Percentiles rank a stretch among this genome's conserved stretches.
These are phyloP conservation scores for Nothoprocta pentlandii DNA, from an alignment of 2,113 vertebrate genomes.

Conservation along the genomic window DNA sequence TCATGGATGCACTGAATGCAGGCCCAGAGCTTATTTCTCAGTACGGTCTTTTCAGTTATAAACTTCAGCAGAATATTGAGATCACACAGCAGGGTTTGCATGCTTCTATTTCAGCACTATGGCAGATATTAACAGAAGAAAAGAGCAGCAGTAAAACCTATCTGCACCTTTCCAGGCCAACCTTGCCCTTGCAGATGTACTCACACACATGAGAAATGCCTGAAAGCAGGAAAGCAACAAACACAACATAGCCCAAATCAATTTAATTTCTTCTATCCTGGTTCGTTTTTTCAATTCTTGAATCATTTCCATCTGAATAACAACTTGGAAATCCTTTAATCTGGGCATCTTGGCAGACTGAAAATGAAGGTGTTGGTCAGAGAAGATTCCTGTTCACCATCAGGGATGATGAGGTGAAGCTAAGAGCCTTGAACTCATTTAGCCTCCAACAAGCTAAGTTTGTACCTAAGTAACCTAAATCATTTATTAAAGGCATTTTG, in stretches of 20 bases:
- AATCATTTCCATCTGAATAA: background rate
- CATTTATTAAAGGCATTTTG: no score
- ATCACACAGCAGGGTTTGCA: background rate
- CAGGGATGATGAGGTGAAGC: background rate
- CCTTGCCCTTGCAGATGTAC: background rate
- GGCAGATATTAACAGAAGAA: background rate
- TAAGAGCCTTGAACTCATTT: constrained; percentile 4
- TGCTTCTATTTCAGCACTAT: background rate
- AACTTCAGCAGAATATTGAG: background rate
- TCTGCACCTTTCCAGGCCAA: background rate
- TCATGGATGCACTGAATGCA: background rate
- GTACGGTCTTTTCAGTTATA: background rate
- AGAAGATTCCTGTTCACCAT: background rate
- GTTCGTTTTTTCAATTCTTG: background rate
- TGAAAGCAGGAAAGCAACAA: background rate
- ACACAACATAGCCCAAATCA: background rate
- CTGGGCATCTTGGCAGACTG: background rate
- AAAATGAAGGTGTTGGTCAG: background rate
- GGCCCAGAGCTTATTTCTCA: background rate
- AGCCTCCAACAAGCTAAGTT: background rate
- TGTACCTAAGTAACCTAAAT: no score
- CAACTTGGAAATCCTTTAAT: background rate
- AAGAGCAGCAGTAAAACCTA: background rate
- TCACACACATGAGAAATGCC: background rate
- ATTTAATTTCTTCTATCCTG: background rate